A percentile compares a stretch with the other conserved stretches of the same genome.
Conservation (phyloP, 2,113 vertebrate species). For the Pholis gunnellus region DNA sequence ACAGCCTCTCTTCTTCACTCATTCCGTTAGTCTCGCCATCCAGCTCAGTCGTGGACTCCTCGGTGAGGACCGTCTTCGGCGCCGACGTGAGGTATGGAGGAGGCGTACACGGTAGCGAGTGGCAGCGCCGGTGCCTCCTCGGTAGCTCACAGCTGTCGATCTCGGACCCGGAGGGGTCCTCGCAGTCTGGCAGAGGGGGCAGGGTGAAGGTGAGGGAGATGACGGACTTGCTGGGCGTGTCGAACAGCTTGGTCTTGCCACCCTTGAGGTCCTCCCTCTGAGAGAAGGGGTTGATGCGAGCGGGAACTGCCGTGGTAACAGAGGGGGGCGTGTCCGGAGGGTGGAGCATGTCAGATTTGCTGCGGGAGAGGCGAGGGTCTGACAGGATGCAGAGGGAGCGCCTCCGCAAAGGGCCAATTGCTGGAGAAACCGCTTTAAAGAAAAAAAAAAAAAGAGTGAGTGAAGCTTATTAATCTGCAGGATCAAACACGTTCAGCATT, state of each 20-base stretch:
- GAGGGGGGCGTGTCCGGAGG: conserved; percentile 70
- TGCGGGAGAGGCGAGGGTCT: conserved; percentile 88
- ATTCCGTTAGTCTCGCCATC: background rate
- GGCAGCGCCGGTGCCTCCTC: conserved; percentile 85
- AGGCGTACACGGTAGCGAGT: conserved; percentile 90
- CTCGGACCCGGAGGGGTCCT: conserved; percentile 51
- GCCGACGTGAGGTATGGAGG: conserved; percentile 78
- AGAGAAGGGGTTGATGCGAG: conserved; percentile 94
- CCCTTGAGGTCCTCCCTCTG: conserved; percentile 93
- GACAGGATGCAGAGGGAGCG: conserved; percentile 74
- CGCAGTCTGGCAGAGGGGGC: conserved; percentile 80
- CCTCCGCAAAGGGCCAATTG: conserved; percentile 48
- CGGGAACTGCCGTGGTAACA: conserved; percentile 64
- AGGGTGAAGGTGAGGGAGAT: conserved; percentile 90
- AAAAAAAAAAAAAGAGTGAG: background rate
- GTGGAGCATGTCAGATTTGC: conserved; percentile 91
- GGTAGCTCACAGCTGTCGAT: conserved; percentile 28
- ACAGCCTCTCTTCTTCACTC: conserved; percentile 19
- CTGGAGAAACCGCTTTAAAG: conserved; percentile 37
- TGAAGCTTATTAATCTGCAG: background rate
- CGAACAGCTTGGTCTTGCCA: conserved; percentile 94
- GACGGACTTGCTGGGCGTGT: conserved; percentile 92
- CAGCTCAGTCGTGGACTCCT: conserved; percentile 5
- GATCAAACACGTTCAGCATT: rapidly evolving
- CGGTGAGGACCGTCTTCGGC: conserved; percentile 38